phyloP scores from a whole-genome alignment of 2,888 invertebrate species.

The Timema cristinae region DNA sequence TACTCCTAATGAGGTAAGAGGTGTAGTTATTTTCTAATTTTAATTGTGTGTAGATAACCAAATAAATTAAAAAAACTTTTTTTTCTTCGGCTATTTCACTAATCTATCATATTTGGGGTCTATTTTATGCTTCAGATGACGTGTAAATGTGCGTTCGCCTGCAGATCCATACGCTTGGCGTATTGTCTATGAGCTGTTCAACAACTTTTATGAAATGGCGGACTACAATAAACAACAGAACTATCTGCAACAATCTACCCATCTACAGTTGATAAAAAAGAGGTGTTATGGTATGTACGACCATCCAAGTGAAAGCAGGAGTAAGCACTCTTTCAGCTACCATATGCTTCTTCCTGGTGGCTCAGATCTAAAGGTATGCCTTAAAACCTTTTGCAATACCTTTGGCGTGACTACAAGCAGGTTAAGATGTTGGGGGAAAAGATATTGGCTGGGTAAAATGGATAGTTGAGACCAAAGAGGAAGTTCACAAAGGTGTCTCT shows the following conservation, averaged over 20 bases:
- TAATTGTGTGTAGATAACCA: no score
- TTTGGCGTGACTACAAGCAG: not conserved
- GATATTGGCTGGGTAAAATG: not conserved
- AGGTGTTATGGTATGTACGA: not conserved
- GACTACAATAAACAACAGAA: not conserved
- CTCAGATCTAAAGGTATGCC: not conserved
- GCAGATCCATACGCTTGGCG: not conserved
- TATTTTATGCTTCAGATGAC: not conserved
- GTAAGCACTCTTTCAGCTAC: not conserved
- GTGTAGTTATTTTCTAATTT: no score
- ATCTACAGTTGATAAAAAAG: not conserved
- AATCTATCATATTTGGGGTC: not conserved
- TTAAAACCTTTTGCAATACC: not conserved
- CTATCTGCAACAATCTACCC: not conserved
- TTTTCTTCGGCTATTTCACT: no score
- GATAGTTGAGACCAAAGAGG: not conserved
- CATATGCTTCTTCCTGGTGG: not conserved
- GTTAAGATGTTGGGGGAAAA: not conserved
- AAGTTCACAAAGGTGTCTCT: not conserved
- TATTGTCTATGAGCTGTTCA: not conserved
- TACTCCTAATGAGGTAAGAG: no score
- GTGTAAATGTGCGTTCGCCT: not conserved
- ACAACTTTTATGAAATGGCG: not conserved
- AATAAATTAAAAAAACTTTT: no score
- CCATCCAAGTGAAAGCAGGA: not conserved